Percentiles rank a stretch among this genome's conserved stretches.
Evolutionary conservation across 2,113 vertebrate species (phyloP).

Genomic region (Ginglymostoma cirratum): DNA sequence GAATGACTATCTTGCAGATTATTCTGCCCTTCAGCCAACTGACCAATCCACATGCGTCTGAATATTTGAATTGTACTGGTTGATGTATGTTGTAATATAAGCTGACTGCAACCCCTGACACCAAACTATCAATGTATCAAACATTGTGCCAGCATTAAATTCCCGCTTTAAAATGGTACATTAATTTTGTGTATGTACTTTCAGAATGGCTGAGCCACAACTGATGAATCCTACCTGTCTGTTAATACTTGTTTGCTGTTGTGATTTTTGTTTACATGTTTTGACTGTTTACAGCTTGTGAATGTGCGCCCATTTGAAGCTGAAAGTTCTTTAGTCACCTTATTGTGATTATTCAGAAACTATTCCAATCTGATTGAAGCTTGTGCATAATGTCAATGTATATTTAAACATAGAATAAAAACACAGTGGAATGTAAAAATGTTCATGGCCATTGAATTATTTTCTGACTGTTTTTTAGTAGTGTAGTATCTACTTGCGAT

Average conservation of each 20-base stretch:
- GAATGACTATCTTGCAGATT: neutral
- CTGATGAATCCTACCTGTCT: neutral
- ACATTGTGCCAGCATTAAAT: neutral
- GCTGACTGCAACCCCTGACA: neutral
- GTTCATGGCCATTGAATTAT: neutral
- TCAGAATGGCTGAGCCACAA: neutral
- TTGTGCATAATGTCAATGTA: neutral
- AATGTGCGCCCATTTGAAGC: neutral
- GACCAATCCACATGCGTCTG: neutral
- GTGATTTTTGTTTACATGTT: neutral
- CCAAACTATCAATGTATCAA: neutral
- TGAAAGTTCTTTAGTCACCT: neutral
- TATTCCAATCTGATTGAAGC: neutral
- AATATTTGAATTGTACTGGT: conserved; percentile 17
- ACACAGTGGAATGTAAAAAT: neutral
- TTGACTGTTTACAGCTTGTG: conserved; percentile 30
- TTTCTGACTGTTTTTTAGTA: neutral
- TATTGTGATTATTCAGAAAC: neutral
- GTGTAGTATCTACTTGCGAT: neutral
- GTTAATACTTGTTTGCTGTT: neutral
- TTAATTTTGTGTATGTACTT: neutral
- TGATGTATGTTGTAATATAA: neutral
- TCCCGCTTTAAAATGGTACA: neutral
- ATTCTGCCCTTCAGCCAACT: neutral
- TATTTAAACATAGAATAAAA: conserved; percentile 30